Evolutionary conservation across 2,797 vertebrate species (phyloP).

Genomic region (Geotrypetes seraphini): DNA sequence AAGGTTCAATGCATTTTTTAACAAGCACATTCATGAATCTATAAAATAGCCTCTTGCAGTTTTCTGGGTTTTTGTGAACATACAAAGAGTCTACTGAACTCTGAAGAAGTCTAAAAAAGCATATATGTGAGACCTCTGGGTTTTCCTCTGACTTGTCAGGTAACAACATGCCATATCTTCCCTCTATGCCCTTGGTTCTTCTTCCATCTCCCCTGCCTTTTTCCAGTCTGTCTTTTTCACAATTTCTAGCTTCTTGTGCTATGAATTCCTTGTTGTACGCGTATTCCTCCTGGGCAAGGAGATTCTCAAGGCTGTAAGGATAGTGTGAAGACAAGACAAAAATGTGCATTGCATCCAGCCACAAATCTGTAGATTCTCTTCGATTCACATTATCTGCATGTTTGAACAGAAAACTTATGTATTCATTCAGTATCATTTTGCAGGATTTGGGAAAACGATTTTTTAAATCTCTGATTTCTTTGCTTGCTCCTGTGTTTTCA

Average conservation of each 20-base stretch:
- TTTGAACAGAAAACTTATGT: slow-evolving; percentile 35
- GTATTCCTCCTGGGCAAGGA: slow-evolving; percentile 52
- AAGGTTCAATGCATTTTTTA: slow-evolving; percentile 36
- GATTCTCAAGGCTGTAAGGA: slow-evolving; percentile 48
- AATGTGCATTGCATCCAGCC: slow-evolving; percentile 51
- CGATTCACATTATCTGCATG: slow-evolving; percentile 18
- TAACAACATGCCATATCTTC: slow-evolving; percentile 53
- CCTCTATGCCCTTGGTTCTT: slow-evolving; percentile 34
- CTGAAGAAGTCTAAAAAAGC: slow-evolving; percentile 60
- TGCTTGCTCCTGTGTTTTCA: slow-evolving; percentile 44
- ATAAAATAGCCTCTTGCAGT: slow-evolving; percentile 51
- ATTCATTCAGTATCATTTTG: slow-evolving; percentile 36
- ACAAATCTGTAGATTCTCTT: slow-evolving; percentile 59
- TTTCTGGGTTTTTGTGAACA: slow-evolving; percentile 36
- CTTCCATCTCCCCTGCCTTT: slow-evolving; percentile 8
- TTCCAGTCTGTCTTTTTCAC: slow-evolving; percentile 10
- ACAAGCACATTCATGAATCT: slow-evolving; percentile 63
- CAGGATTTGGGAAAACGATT: slow-evolving; percentile 23
- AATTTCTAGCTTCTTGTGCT: slow-evolving; percentile 2
- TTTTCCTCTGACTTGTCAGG: slow-evolving; percentile 29
- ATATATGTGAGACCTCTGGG: slow-evolving; percentile 35
- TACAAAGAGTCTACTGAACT: slow-evolving; percentile 52
- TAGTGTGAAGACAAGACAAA: slow-evolving; percentile 46
- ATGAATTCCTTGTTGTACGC: slow-evolving; percentile 41
- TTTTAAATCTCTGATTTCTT: slow-evolving; percentile 35